Base-by-base conservation (phyloP, 2,797 vertebrate genomes). In the Borostomias antarcticus region DNA sequence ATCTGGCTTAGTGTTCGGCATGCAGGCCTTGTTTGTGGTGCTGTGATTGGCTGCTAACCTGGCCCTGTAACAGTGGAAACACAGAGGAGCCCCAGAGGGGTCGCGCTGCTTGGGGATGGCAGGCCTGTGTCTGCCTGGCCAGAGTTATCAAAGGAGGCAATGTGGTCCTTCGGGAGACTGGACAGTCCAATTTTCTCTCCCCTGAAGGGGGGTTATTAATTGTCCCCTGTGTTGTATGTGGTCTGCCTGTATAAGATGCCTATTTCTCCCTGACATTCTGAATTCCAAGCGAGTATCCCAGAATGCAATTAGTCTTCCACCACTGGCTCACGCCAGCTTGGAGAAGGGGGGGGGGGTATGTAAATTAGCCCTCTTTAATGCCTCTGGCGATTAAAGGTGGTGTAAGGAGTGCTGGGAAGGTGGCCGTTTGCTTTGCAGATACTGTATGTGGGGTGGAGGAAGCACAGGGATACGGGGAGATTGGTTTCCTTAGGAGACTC, bases 341-440 rank as follows among this genome's bases (percentile, higher is more conserved):
- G 82, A 68, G 69, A 69, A 56, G 71, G 72, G 69, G 70, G 75
- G 70, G 74, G 73, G 85, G 87, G 89, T 90, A 93, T 93, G 91
- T 89, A 92, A 92, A 93, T 92, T 86, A 90, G 88, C 83, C 86
- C 76, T 83, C 81, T 91, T 88, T 77, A 87, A 90, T 87, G 86
- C 89, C 84, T 76, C 68, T 81, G 85, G 89, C 87, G 75, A 82
- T 89, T 90, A 85, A 87, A 90, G 87, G 90, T 92, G 85, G 81
- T 72, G 73, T 82, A 81, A 86, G 88, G 87, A 86, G 82, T 76
- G 43, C 25, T 75, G 68, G 78, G 82, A 86, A 87, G 86, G 85
- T 85, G 85, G 83, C 82, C 71, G 82, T 82, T 87, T 73, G 79
- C 78, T 86, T 84, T 84, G 82, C 80, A 84, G 87, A 89, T 88